A percentile compares a stretch with the other conserved stretches of the same genome.
These are phyloP conservation scores for Paragorgia papillata DNA, from an alignment of 92 coral and sea anemone genomes.

Conservation along the genomic window DNA sequence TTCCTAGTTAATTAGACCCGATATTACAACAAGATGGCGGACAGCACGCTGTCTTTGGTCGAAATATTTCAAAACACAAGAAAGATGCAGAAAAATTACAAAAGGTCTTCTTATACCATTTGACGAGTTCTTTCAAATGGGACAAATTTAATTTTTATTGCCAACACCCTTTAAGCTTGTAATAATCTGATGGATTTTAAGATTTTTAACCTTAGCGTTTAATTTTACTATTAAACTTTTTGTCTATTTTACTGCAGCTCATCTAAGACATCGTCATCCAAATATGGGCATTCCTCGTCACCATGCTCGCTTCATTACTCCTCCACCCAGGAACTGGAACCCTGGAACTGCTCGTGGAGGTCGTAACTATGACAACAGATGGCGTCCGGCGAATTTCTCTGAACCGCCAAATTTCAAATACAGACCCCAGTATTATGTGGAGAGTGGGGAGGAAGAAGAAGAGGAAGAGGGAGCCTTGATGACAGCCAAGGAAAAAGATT, in stretches of 20 bases:
- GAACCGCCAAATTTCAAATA: slow-evolving; percentile 32
- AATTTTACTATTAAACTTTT: too few relatives aligned
- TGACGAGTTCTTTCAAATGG: too few relatives aligned
- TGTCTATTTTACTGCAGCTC: not conserved
- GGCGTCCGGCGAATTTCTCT: slow-evolving; percentile 22
- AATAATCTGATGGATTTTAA: too few relatives aligned
- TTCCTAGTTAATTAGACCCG: too few relatives aligned
- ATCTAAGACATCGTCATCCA: slow-evolving; percentile 15
- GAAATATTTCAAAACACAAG: too few relatives aligned
- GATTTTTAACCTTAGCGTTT: too few relatives aligned
- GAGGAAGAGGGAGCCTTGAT: slow-evolving; percentile 89
- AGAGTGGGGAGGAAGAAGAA: slow-evolving; percentile 46
- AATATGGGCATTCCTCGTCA: slow-evolving; percentile 58
- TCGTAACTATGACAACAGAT: slow-evolving; percentile 22
- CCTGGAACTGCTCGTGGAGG: slow-evolving; percentile 24
- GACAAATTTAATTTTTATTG: too few relatives aligned
- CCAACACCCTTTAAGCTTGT: too few relatives aligned
- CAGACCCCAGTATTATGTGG: slow-evolving; percentile 30
- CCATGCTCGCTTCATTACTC: slow-evolving; percentile 75
- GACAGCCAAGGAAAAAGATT: slow-evolving; percentile 95
- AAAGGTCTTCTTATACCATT: too few relatives aligned
- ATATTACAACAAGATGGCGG: too few relatives aligned
- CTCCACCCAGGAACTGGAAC: slow-evolving; percentile 49
- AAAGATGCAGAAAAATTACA: too few relatives aligned
- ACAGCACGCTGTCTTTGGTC: too few relatives aligned